phyloP scores from a whole-genome alignment of 1,140 invertebrate genomes.

The Mactra quadrangularis region DNA sequence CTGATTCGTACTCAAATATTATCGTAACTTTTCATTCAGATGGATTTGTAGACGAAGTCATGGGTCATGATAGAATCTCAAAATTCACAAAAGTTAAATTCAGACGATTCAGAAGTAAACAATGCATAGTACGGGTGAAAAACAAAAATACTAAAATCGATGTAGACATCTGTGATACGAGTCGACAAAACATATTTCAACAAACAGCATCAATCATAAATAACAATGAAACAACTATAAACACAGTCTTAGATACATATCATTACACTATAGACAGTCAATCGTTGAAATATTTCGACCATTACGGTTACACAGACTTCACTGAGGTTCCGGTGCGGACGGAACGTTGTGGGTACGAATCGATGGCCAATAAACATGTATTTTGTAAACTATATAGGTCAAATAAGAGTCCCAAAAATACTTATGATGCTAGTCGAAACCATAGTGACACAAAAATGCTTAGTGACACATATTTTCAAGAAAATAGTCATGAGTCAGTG shows the following conservation, averaged over 20 bases:
- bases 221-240: too few relatives aligned
- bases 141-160: neutral
- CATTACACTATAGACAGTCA: too few relatives aligned
- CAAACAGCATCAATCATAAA: neutral
- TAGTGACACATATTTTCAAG: neutral
- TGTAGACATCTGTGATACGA: slow-evolving; percentile 4
- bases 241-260: too few relatives aligned
- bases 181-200: neutral
- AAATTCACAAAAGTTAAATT: neutral
- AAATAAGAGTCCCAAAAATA: too few relatives aligned
- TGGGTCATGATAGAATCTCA: neutral
- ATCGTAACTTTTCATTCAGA: slow-evolving; percentile 1
- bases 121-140: slow-evolving; percentile 1
- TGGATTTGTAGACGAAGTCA: slow-evolving; percentile 20
- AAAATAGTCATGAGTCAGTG: neutral
- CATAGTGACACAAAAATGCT: too few relatives aligned
- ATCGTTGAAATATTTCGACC: neutral
- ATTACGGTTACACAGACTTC: neutral
- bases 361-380: neutral
- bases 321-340: slow-evolving; percentile 1
- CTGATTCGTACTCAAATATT: neutral
- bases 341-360: slow-evolving; percentile 22
- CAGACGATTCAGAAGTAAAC: neutral
- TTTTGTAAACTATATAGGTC: slow-evolving; percentile 2
- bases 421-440: too few relatives aligned